Evolutionary conservation across 1,140 invertebrate genomes (phyloP), one percentile per base, ranked within the genome.

Genomic region (Triops longicaudatus): DNA sequence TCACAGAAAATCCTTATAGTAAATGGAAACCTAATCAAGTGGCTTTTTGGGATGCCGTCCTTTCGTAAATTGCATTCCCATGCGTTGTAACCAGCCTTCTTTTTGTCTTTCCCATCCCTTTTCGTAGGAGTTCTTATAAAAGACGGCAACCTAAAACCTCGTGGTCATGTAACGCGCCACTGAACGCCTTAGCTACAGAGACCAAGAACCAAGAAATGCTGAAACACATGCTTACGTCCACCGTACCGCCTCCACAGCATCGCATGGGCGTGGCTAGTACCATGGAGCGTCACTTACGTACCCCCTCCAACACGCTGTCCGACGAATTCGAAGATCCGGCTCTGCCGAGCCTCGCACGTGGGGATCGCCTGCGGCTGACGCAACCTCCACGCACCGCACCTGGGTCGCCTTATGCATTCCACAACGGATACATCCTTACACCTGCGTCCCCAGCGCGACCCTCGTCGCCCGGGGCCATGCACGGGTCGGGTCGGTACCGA

Each of bases 301-400:
- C 76, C 6, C 76, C 76, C n/a, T 76, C 76, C 28, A 76, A 76
- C 76, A 72, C 26, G 72, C n/a, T 72, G 26, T 76, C 76, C 22
- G 75, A 76, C 50, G 50, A 63, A 63, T 63, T 63, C 50, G 50
- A 63, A 63, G 50, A 72, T 76, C 76, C 37, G 50, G 50, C 50
- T 14, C 14, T 43, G 27, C 50, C 50, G 76, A 76, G 27, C 27
- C 31, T 43, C 1, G 14, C 14, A 17, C 50, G 50, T 14, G 50
- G 50, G 10, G 50, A 63, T 22, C 50, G 50, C 50, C 22, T 63
- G 50, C 50, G 50, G 50, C 50, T 63, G 22, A 63, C 50, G 14
- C 50, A 63, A 63, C 50, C 50, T 4, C 4, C 50, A 14, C 50
- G 14, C 17, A 17, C 50, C 6, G 50, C 50, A 63, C 50, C 50